Evolutionary conservation across 2,888 invertebrate genomes (phyloP).

Genomic region (Chrysodeixis includens): DNA sequence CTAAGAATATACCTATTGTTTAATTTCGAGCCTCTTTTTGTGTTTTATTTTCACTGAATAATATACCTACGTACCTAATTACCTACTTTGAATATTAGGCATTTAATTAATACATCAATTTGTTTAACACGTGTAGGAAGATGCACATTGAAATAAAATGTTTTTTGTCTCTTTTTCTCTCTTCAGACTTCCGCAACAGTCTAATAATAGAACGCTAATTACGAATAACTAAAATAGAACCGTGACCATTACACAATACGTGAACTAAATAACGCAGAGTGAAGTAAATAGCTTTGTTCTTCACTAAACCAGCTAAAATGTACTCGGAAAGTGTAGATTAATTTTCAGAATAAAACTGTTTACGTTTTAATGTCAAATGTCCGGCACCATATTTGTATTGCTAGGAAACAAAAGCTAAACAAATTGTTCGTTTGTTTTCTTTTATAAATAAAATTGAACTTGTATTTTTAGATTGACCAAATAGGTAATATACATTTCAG

Average conservation of each 20-base stretch:
- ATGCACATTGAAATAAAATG: no score
- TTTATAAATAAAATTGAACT: background rate
- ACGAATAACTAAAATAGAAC: background rate
- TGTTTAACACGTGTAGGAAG: no score
- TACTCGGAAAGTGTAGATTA: constrained; percentile 26
- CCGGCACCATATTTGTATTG: constrained; percentile 30
- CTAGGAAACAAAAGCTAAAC: constrained; percentile 6
- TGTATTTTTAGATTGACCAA: no score
- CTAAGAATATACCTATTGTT: no score
- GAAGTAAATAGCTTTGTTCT: constrained; percentile 18
- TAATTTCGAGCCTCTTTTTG: no score
- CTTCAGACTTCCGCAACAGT: background rate
- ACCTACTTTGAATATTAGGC: no score
- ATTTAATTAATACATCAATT: no score
- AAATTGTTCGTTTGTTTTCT: background rate
- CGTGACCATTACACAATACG: background rate
- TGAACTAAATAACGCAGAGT: background rate
- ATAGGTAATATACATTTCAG: no score
- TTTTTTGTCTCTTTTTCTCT: no score
- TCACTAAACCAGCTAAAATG: constrained; percentile 34
- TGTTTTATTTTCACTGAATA: no score
- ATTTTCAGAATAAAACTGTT: constrained; percentile 38
- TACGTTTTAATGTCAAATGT: constrained; percentile 52
- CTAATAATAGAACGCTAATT: background rate
- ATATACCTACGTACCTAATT: no score